Base-by-base conservation (phyloP, 2,113 vertebrate species). In the Pachyramphus minor region DNA sequence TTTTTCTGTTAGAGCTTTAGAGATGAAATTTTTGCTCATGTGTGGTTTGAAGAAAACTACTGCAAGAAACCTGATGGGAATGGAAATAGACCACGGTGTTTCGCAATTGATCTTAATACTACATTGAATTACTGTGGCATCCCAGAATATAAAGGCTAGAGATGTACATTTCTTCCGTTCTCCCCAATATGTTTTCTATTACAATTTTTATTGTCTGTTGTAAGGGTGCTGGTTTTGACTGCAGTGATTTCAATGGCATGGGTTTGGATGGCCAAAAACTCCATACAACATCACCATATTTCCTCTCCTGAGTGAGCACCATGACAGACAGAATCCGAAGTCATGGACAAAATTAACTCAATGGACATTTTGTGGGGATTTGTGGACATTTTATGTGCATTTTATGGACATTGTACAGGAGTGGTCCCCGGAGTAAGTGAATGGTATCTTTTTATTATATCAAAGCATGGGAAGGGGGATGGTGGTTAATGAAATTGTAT, bases 61-160 rank as follows among this genome's bases (percentile, higher is more conserved):
- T 99, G 98, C 39, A 98, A 98, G 89, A 99, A 99, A 84, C 98
- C 98, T 2, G 98, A 99, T 96, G 95, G 95, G 1, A 98, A 99
- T 52, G 82, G 68, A 27, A 25, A 84, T 3, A 98, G 95, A 75
- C 98, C 97, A 25, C 98, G 98, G 98, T 99, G 98, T 79, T 99
- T 99, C 96, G 99, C 98, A 30, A 98, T 92, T 0, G 92, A 98
- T 76, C 42, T 97, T 0, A 20, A 73, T 0, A 79, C 64, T 17
- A 97, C 98, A 87, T 99, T 86, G 95, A 98, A 98, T 91, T 99
- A 98, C 97, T 99, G 98, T 66, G 83, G 56, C 25, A 98, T 99
- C 50, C 97, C 97, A 0, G 98, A 96, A 21, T 99, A 98, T 49
- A 98, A 98, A 87, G 97, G 97, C 80, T 42, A 85, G 86, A 12